Evolutionary conservation across 2,888 invertebrate species (phyloP).

Genomic region (Pammene fasciana): DNA sequence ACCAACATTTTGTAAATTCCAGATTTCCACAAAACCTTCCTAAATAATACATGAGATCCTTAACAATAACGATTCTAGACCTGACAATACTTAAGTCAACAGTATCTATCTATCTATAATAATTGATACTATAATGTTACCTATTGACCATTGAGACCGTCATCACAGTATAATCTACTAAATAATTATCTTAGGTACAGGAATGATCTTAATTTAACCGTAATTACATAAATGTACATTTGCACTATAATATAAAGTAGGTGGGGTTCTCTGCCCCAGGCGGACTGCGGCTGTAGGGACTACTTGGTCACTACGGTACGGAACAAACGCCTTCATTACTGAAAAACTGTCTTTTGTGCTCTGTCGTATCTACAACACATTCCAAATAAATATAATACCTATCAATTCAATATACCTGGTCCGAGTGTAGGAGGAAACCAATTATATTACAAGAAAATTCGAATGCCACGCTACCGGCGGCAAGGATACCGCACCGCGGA

Average conservation of each 20-base stretch:
- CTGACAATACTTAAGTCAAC: conserved; percentile 49
- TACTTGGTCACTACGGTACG: conserved; percentile 2
- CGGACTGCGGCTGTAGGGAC: conserved; percentile 52
- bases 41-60: conserved; percentile 82
- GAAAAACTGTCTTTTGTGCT: conserved; percentile 77
- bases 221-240: conserved; percentile 72
- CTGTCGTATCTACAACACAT: conserved; percentile 63
- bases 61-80: conserved; percentile 75
- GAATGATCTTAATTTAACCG: conserved; percentile 77
- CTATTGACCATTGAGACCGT: conserved; percentile 81
- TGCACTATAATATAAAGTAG: conserved; percentile 70
- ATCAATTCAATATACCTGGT: conserved; percentile 44
- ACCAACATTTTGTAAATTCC: conserved; percentile 72
- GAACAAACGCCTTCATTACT: conserved; percentile 52
- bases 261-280: conserved; percentile 61
- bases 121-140: conserved; percentile 78
- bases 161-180: conserved; percentile 81
- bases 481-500: conserved; percentile 45
- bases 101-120: conserved; percentile 74
- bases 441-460: conserved; percentile 48
- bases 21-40: conserved; percentile 74
- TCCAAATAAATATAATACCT: conserved; percentile 75
- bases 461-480: conserved; percentile 37
- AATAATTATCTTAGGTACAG: conserved; percentile 79
- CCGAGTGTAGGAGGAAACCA: conserved; percentile 32